Base-by-base conservation (phyloP, 2,113 vertebrate genomes). In the Castor canadensis region DNA sequence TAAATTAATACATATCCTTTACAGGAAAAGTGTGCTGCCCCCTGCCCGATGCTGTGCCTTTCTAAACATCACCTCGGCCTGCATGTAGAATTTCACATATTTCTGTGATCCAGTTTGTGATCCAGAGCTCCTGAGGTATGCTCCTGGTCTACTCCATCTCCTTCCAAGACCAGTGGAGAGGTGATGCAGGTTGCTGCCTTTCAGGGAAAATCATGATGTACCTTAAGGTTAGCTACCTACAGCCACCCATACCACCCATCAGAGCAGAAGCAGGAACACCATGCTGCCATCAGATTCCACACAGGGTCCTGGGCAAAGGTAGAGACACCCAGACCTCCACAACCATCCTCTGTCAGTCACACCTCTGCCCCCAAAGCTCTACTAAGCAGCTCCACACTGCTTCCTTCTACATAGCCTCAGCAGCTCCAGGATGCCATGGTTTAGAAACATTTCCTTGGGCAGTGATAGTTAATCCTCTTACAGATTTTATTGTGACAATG, bases 111-210 rank as follows among this genome's bases (percentile, higher is more conserved):
- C 24, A 54, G 43, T 0, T 20, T 28, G 6, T 56, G 38, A 13
- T 38, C 38, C 62, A 30, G 30, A 19, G 30, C 40, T 26, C 58
- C 35, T 11, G 86, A 40, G 17, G 20, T 35, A 4, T 11, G 40
- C 40, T 35, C 26, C 35, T 40, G 24, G n/a, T 2, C 2, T 9
- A 38, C 12, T 6, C 49, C 24, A 8, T 73, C 66, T 60, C 28
- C 49, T 81, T 54, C 66, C 0, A 0, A 62, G 66, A 15, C 17
- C n/a, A 40, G 38, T 17, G 9, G n/a, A 45, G 38, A 49, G 17
- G 28, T 4, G 4, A 4, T 40, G 15, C 0, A 4, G 2, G 12
- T 32, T 1, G 0, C 5, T 17, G 69, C 28, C 73, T 26, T 38
- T 16, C 5, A 13, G 52, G 9, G 12, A 58, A 17, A 58, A 9